phyloP scores from a whole-genome alignment of 2,113 vertebrate species.

The Dinomys branickii region DNA sequence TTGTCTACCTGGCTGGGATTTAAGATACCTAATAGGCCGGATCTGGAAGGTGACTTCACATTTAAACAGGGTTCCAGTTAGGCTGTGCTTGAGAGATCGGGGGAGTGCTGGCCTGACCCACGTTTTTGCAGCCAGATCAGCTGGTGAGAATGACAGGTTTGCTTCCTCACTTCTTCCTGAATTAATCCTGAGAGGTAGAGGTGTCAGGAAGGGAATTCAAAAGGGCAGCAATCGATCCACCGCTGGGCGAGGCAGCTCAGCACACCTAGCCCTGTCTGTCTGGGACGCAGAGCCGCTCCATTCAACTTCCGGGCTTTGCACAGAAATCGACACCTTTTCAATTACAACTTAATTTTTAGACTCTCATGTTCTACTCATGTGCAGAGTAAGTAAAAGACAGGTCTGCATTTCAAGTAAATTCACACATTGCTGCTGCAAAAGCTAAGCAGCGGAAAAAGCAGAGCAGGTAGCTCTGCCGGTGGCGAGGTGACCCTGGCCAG shows the following conservation, averaged over 20 bases:
- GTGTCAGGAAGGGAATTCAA: neutral
- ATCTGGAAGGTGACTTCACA: neutral
- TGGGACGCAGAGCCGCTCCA: neutral
- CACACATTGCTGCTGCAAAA: neutral
- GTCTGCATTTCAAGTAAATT: neutral
- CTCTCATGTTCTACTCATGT: neutral
- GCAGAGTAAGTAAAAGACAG: slow-evolving; percentile 17
- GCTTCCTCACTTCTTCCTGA: neutral
- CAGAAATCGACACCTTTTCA: slow-evolving; percentile 1
- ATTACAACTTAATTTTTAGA: neutral
- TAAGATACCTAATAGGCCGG: slow-evolving; percentile 25
- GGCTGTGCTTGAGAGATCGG: neutral
- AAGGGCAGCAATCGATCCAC: neutral
- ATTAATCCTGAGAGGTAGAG: neutral
- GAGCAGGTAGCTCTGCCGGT: too few relatives aligned
- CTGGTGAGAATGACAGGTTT: neutral
- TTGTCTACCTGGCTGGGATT: slow-evolving; percentile 26
- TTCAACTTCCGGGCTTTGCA: neutral
- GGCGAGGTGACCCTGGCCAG: neutral
- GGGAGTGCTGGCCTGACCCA: neutral
- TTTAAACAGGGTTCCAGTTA: neutral
- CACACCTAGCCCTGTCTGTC: neutral
- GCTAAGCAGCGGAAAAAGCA: neutral
- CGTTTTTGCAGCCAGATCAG: neutral
- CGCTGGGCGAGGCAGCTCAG: neutral